Base-by-base conservation (phyloP, 2,797 vertebrate genomes). In the Tokudaia tokunoshimensis region DNA sequence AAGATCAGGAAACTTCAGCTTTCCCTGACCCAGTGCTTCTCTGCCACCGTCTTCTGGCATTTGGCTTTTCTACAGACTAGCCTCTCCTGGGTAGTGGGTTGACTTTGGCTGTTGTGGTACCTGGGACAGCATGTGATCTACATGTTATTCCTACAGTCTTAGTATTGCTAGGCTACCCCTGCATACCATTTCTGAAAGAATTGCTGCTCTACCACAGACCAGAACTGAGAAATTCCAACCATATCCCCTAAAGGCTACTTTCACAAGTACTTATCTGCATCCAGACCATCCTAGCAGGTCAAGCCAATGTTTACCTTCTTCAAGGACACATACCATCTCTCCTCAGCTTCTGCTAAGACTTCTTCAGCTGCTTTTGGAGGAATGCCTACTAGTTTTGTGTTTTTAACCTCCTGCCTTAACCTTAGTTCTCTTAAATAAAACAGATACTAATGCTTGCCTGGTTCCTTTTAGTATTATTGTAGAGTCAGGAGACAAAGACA, bases 281-380 rank as follows among this genome's bases (percentile, higher is more conserved):
- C 59, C 34, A 47, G 24, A 75, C 50, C 67, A 29, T 75, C 84
- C 44, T 50, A 67, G 47, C 11, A 52, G 20, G 14, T 82, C 89
- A 95, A 75, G 61, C 26, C 87, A 95, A 75, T 75, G 52, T 78
- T 93, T 87, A 50, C 87, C 74, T 85, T 89, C 70, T 83, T 80
- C 26, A 41, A 86, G 80, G 67, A 14, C 8, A 31, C n/a, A 44
- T 47, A 50, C 19, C 29, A 47, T 63, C 63, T 85, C 67, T 82
- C 17, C 52, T 82, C 57, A 50, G n/a, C 70, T 89, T 89, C 44
- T 3, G 41, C 55, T 91, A 74, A 85, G 50, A 22, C 81, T 86
- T 52, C 19, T 88, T 78, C 19, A 22, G 29, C 52, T 41, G 17
- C 50, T 94, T 93, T 80, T 55, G 17, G 41, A 76, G 89, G 37